A percentile compares a stretch with the other conserved stretches of the same genome.
phyloP scores from a whole-genome alignment of 2,797 vertebrate genomes.

The Lithobates sylvaticus region DNA sequence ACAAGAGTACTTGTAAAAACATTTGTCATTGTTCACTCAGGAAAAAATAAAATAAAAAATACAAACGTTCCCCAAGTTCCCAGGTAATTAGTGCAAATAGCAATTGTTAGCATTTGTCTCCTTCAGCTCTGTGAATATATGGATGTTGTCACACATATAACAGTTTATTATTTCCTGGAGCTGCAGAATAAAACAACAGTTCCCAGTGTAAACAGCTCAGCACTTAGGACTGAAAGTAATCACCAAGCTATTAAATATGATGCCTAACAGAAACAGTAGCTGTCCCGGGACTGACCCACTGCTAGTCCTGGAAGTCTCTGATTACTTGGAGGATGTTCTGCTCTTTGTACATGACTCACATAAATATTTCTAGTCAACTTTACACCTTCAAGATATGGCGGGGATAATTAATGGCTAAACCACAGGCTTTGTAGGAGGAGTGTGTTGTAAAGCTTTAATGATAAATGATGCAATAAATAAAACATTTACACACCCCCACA shows the following conservation, averaged over 20 bases:
- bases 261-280: slow-evolving; percentile 61
- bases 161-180: slow-evolving; percentile 55
- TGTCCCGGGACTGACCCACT: slow-evolving; percentile 56
- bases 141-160: slow-evolving; percentile 48
- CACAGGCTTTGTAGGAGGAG: slow-evolving; percentile 5
- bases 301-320: slow-evolving; percentile 53
- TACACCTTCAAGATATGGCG: slow-evolving; percentile 49
- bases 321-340: slow-evolving; percentile 56
- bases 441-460: slow-evolving; percentile 5
- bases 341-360: slow-evolving; percentile 51
- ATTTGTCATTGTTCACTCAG: slow-evolving; percentile 13
- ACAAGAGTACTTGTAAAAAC: slow-evolving; percentile 6
- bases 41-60: neutral
- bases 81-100: slow-evolving; percentile 36
- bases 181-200: slow-evolving; percentile 52
- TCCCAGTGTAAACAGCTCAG: slow-evolving; percentile 52
- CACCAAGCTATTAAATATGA: slow-evolving; percentile 58
- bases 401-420: slow-evolving; percentile 41
- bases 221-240: slow-evolving; percentile 47
- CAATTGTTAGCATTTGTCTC: slow-evolving; percentile 35
- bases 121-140: slow-evolving; percentile 34
- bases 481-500: neutral
- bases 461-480: slow-evolving; percentile 7
- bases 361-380: slow-evolving; percentile 52
- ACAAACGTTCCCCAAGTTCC: neutral